A percentile compares a stretch with the other conserved stretches of the same genome.
These are phyloP conservation scores for Galeruca laticollis DNA, from an alignment of 2,888 invertebrate genomes.

Conservation along the genomic window DNA sequence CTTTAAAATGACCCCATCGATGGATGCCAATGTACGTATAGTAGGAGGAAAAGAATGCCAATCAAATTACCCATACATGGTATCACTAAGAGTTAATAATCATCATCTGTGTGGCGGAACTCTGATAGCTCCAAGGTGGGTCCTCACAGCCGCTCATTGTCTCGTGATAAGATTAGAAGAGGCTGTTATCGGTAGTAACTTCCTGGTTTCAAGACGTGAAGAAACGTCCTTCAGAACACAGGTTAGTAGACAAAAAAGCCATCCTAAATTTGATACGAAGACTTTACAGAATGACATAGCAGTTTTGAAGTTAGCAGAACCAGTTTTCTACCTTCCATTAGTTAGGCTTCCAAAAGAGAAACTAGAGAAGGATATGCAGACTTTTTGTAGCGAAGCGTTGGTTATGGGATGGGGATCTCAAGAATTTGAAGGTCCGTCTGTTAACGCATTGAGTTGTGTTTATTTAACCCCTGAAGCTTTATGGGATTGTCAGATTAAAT, in stretches of 20 bases:
- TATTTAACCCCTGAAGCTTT: not conserved
- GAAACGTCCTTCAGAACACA: not conserved
- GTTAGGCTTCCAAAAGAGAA: not conserved
- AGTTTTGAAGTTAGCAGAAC: not conserved
- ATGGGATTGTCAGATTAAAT: not conserved
- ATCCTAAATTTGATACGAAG: not conserved
- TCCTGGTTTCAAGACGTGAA: not conserved
- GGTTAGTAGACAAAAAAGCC: not conserved
- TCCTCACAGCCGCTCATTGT: slow-evolving; percentile 42
- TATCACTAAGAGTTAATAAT: slow-evolving; percentile 26
- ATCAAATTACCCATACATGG: slow-evolving; percentile 32
- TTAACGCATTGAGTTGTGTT: slow-evolving; percentile 6
- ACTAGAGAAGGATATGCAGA: not conserved
- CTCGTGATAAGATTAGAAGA: not conserved
- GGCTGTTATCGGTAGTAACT: slow-evolving; percentile 7
- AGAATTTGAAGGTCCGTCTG: too few relatives aligned
- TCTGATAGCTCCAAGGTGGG: slow-evolving; percentile 36
- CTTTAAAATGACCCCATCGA: not conserved
- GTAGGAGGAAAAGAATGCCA: slow-evolving; percentile 13
- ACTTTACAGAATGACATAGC: slow-evolving; percentile 2
- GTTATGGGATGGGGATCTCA: slow-evolving; percentile 19
- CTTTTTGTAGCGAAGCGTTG: not conserved
- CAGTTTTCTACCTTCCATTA: not conserved
- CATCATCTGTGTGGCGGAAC: slow-evolving; percentile 39
- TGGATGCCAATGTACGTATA: not conserved